Evolutionary conservation across 2,113 vertebrate species (phyloP).

Genomic region (Limanda limanda): DNA sequence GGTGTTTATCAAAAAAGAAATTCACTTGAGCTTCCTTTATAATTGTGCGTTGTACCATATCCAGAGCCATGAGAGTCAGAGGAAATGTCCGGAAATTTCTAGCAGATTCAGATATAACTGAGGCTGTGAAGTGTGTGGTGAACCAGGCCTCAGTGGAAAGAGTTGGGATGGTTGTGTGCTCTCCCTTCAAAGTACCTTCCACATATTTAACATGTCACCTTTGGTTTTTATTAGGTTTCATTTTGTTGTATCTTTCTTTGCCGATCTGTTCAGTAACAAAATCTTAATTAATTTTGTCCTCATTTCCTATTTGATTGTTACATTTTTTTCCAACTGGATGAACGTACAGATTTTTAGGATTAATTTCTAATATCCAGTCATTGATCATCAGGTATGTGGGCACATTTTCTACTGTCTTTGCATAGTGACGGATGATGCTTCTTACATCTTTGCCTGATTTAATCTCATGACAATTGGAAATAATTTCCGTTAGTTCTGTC

Average conservation of each 20-base stretch:
- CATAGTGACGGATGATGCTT: slow-evolving; percentile 35
- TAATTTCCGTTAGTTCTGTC: fast-evolving
- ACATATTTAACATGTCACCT: neutral
- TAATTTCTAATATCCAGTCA: slow-evolving; percentile 38
- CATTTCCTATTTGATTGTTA: neutral
- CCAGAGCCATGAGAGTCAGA: too few relatives aligned
- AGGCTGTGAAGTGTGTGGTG: too few relatives aligned
- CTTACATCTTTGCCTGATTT: slow-evolving; percentile 18
- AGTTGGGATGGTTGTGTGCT: fast-evolving
- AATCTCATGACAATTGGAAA: slow-evolving; percentile 16
- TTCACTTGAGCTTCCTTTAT: too few relatives aligned
- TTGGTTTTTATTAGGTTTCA: fast-evolving
- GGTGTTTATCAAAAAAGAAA: too few relatives aligned
- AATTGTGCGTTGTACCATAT: too few relatives aligned
- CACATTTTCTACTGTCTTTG: neutral
- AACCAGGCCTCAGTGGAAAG: too few relatives aligned
- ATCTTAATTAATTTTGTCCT: fast-evolving
- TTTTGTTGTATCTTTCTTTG: neutral
- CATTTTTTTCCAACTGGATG: slow-evolving; percentile 48
- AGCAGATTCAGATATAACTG: too few relatives aligned
- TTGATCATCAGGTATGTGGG: slow-evolving; percentile 36
- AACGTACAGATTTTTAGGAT: neutral
- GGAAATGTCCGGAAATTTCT: too few relatives aligned
- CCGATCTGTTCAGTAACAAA: neutral
- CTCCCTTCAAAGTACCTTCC: slow-evolving; percentile 5